A percentile compares a stretch with the other conserved stretches of the same genome.
Evolutionary conservation across 2,113 vertebrate genomes (phyloP).

Genomic region (Dromas ardeola): DNA sequence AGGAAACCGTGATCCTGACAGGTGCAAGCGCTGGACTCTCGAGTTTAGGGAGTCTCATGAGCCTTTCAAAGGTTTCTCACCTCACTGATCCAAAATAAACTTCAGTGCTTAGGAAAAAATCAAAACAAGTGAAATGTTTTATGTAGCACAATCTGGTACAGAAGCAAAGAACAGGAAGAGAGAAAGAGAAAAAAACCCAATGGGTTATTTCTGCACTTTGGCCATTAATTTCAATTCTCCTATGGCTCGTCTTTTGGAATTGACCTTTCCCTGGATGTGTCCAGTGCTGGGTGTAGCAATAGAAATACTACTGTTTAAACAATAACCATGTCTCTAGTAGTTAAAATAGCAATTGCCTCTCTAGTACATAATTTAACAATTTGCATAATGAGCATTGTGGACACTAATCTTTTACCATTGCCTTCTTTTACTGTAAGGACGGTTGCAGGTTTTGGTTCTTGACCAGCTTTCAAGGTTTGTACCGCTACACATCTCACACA

Average conservation of each 20-base stretch:
- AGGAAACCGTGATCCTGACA: neutral
- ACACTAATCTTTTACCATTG: neutral
- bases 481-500: neutral
- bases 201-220: neutral
- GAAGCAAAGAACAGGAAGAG: neutral
- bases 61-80: slow-evolving; percentile 23
- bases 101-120: slow-evolving; percentile 25
- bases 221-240: neutral
- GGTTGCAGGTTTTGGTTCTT: neutral
- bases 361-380: neutral
- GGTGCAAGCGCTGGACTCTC: neutral
- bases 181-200: neutral
- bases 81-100: slow-evolving; percentile 47
- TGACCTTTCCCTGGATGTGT: neutral
- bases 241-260: neutral
- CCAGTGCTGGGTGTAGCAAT: neutral
- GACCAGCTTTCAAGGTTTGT: neutral
- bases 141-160: neutral
- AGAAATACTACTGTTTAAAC: neutral
- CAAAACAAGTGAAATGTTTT: neutral
- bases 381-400: neutral
- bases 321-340: neutral
- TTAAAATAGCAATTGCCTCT: neutral
- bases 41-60: slow-evolving; percentile 6
- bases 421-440: neutral